Conservation (phyloP, 2,797 vertebrate species). For the Momotus momota region DNA sequence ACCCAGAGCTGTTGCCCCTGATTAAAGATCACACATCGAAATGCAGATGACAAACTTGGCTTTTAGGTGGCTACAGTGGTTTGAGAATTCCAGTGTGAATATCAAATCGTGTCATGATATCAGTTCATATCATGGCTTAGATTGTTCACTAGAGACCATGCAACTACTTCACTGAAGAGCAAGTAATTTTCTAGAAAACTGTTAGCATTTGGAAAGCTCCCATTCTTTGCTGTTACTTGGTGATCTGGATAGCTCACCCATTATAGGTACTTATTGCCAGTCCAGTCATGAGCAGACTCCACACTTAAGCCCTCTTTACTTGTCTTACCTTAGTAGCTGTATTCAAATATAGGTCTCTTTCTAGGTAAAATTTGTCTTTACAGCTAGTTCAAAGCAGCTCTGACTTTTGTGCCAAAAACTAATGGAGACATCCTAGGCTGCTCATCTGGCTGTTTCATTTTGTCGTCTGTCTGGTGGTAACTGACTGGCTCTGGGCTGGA, state of each 20-base stretch:
- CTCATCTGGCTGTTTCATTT: not conserved
- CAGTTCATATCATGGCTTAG: not conserved
- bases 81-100: not conserved
- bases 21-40: not conserved
- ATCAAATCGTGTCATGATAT: not conserved
- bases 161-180: not conserved
- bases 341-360: not conserved
- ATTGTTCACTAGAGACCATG: rapidly evolving
- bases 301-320: not conserved
- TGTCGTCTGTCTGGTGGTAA: not conserved
- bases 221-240: not conserved
- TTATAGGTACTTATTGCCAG: not conserved
- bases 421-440: not conserved
- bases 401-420: not conserved
- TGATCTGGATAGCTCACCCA: not conserved
- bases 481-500: not conserved
- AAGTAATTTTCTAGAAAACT: not conserved
- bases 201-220: not conserved
- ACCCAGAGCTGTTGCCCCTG: not conserved
- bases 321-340: not conserved
- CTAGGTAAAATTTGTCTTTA: not conserved
- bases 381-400: not conserved
- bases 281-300: not conserved
- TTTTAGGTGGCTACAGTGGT: not conserved
- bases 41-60: not conserved